Base-by-base conservation (phyloP, 2,888 invertebrate genomes). In the Mantis religiosa region DNA sequence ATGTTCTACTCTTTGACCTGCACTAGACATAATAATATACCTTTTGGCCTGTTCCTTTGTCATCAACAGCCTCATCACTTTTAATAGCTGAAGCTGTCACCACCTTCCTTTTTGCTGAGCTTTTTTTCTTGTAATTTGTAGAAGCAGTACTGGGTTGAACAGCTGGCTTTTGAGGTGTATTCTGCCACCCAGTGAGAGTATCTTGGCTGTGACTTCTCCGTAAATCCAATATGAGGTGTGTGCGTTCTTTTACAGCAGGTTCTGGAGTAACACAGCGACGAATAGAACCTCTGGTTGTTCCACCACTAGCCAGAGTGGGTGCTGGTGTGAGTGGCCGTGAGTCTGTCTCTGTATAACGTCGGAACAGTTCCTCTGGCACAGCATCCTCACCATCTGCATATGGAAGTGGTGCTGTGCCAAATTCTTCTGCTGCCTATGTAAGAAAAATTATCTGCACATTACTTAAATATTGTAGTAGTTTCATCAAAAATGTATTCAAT, bases 281-380 rank as follows among this genome's bases (percentile, higher is more conserved):
- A 82, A 83, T 91, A 12, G 88, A 81, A 4, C 88, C 89, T 47
- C 91, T 28, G 90, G 90, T 54, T 12, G 87, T 87, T 4, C 87
- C 84, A 28, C 54, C 96, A 92, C 97, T 97, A 12, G 96, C 96
- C 7, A 96, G 94, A 0, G 97, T 97, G 0, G 97, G 97, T 0
- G 97, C 96, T 0, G 97, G 97, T 0, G 97, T 97, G 90, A 96
- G 93, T 0, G 97, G 97, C 34, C 97, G 94, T 0, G 97, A 98
- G 92, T 97, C 97, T 0, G 97, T 97, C 91, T 97, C 97, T 0
- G 97, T 96, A 92, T 97, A 97, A 90, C 96, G 94, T 91, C 96
- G 94, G 92, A 96, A 97, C 92, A 97, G 94, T 92, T 96, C 96
- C 91, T 97, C 97, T 0, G 96, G 96, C 91, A 97, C 96, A 91